Evolutionary conservation across 2,797 vertebrate species (phyloP).

Genomic region (Bradypodion ventrale): DNA sequence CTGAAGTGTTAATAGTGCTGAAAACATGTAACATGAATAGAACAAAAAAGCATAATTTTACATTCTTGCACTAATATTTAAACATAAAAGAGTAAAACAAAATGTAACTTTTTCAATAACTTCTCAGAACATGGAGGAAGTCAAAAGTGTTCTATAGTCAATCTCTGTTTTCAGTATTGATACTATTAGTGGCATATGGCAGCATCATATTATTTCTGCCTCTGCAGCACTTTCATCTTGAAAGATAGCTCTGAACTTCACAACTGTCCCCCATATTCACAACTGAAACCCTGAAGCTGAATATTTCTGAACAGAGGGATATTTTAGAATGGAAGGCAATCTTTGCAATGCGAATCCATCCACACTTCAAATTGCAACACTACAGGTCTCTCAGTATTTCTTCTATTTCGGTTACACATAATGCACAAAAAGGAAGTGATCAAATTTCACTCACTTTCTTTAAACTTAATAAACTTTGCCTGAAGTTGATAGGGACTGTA

Average conservation of each 20-base stretch:
- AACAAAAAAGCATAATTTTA: too few relatives aligned
- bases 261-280: background rate
- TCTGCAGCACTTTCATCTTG: slow-evolving; percentile 38
- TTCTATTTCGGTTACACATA: background rate
- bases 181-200: background rate
- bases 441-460: background rate
- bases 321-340: background rate
- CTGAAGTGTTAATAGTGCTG: too few relatives aligned
- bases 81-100: background rate
- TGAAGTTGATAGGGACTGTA: background rate
- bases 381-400: background rate
- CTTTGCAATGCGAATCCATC: background rate
- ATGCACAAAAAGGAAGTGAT: background rate
- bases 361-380: background rate
- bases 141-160: slow-evolving; percentile 23
- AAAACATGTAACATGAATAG: too few relatives aligned
- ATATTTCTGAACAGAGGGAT: slow-evolving; percentile 40
- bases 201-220: slow-evolving; percentile 20
- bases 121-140: slow-evolving; percentile 5
- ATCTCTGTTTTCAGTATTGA: background rate
- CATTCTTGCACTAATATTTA: background rate
- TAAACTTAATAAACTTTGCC: background rate
- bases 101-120: background rate
- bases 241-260: slow-evolving; percentile 51
- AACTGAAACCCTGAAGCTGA: slow-evolving; percentile 33